Evolutionary conservation across 64 coral and sea anemone genomes (phyloP).

Genomic region (Dendronephthya gigantea): DNA sequence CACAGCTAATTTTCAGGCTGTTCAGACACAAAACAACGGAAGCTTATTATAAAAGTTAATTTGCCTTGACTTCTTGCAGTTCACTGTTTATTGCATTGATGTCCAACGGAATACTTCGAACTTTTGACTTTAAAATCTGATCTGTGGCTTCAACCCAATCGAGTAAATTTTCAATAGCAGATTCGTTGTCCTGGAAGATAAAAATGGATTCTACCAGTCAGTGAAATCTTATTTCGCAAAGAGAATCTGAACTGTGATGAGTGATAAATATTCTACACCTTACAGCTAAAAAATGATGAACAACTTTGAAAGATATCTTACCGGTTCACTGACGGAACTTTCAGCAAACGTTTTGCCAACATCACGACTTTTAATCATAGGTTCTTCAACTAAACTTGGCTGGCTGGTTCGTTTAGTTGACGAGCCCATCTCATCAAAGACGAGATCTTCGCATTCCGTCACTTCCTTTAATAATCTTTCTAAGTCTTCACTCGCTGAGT

Average conservation of each 20-base stretch:
- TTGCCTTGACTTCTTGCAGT: background rate
- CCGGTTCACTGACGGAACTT: background rate
- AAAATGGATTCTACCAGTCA: too few species aligned
- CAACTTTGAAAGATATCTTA: background rate
- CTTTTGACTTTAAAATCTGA: background rate
- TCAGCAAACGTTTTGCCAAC: background rate
- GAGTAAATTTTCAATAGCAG: background rate
- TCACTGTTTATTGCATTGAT: background rate
- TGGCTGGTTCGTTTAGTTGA: background rate
- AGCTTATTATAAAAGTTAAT: too few species aligned
- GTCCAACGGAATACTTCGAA: background rate
- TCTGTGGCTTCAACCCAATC: background rate
- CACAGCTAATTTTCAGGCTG: too few species aligned
- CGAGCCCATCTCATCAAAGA: background rate
- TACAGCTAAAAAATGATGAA: too few species aligned
- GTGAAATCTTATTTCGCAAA: too few species aligned
- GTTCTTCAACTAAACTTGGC: slow-evolving; percentile 24
- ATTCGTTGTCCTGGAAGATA: background rate
- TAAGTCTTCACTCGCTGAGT: background rate
- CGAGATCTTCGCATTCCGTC: background rate
- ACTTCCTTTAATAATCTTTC: background rate
- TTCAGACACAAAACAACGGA: too few species aligned
- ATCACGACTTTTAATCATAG: background rate
- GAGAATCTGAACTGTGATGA: too few species aligned
- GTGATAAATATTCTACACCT: too few species aligned